Evolutionary conservation across 2,797 vertebrate genomes (phyloP).

Genomic region (Poeciliopsis gracilis): DNA sequence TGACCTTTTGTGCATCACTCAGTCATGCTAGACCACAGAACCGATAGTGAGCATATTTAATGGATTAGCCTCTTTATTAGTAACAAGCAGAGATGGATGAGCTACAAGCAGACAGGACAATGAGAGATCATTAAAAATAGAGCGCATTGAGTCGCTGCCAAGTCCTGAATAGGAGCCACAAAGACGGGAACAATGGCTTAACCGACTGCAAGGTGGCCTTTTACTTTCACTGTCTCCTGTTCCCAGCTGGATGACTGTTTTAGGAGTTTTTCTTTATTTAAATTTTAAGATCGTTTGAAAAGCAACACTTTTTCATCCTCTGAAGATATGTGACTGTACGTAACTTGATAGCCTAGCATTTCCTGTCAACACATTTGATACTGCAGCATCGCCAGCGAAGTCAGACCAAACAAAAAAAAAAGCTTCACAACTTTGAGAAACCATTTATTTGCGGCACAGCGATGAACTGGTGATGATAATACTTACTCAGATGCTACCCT

Average conservation of each 20-base stretch:
- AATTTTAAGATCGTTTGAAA: background rate
- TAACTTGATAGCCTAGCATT: background rate
- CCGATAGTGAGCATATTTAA: constrained; percentile 72
- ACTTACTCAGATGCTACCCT: background rate
- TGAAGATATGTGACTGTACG: background rate
- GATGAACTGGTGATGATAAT: background rate
- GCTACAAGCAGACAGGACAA: constrained; percentile 71
- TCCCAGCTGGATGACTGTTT: background rate
- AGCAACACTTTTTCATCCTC: background rate
- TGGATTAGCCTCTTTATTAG: constrained; percentile 71
- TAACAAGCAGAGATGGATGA: constrained; percentile 69
- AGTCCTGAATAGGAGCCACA: constrained; percentile 63
- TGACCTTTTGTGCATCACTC: constrained; percentile 43
- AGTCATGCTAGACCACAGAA: constrained; percentile 44
- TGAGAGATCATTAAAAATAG: constrained; percentile 78
- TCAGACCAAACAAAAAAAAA: background rate
- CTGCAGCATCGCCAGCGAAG: background rate
- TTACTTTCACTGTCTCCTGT: constrained; percentile 51
- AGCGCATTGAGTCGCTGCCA: constrained; percentile 62
- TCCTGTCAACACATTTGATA: background rate
- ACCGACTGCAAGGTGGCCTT: constrained; percentile 32
- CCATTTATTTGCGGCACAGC: background rate
- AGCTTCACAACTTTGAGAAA: background rate
- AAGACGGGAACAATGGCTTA: constrained; percentile 44
- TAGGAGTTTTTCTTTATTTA: background rate